Evolutionary conservation across 2,797 vertebrate species (phyloP), one percentile per base, ranked within the genome.

Genomic region (Aphelocoma californica): DNA sequence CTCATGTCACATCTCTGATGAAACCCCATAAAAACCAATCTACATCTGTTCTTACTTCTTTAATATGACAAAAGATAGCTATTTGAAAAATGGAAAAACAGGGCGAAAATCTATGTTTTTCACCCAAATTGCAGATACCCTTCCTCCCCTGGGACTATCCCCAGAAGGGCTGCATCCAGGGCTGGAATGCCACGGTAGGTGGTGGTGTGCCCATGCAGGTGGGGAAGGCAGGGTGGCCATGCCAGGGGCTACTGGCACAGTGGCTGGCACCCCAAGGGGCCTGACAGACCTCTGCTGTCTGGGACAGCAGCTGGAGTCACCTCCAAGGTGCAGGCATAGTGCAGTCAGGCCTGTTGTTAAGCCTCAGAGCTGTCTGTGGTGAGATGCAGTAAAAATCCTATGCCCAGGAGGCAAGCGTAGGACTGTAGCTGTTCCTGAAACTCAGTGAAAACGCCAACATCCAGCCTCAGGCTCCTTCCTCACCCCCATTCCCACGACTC

Each of bases 401-500:
- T 5, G 3, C 14, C 47, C 31, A 10, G 50, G 47, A 64, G 38
- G 61, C 18, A 24, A 44, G 75, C 0, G 0, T 18, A 64, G 75
- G 65, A 51, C 82, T 38, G n/a, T 18, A 18, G 77, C 65, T 86
- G 36, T 51, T 77, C 60, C 77, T 57, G 69, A 31, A 79, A 31
- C 45, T 67, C 4, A 38, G 38, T 38, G 38, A 38, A 38, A 38
- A 38, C 38, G 38, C 38, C 38, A 38, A 38, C 38, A 38, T 38
- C n/a, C 48, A 38, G 87, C 56, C 61, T 48, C 8, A 38, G 70
- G 64, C 64, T 93, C 60, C 84, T 89, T 95, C 85, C 95, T 96
- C 73, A 50, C 67, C 86, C 86, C 73, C 77, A 86, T 97, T 96
- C 94, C 95, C 95, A 97, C 81, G 83, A 53, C 73, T 88, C 92